Conservation (phyloP, 2,113 vertebrate species). For the Cisticola juncidis region DNA sequence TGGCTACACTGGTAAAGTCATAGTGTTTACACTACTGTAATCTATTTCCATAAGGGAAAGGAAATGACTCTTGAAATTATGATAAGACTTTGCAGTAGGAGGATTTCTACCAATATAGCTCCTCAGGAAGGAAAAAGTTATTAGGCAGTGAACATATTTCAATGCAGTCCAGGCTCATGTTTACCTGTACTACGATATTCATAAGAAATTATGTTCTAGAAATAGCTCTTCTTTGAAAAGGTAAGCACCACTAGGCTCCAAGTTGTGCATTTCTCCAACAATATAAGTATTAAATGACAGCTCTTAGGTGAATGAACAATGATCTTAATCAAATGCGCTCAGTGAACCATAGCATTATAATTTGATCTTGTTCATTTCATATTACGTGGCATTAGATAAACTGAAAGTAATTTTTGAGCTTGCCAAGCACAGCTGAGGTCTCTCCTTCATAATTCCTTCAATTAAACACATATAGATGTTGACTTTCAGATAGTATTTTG, state of each 20-base stretch:
- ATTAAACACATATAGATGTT: slow-evolving; percentile 4
- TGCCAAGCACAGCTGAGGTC: neutral
- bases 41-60: neutral
- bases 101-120: neutral
- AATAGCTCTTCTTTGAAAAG: neutral
- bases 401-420: neutral
- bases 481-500: neutral
- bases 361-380: neutral
- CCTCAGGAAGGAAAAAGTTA: neutral
- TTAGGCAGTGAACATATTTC: neutral
- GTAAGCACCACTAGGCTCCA: neutral
- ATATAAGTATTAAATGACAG: slow-evolving; percentile 3
- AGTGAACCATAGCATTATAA: slow-evolving; percentile 24
- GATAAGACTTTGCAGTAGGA: neutral
- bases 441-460: neutral
- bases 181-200: neutral
- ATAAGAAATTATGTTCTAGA: neutral
- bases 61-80: neutral
- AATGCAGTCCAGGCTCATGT: neutral
- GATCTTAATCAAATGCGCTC: neutral
- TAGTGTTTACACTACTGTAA: neutral
- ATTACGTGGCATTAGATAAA: slow-evolving; percentile 12
- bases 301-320: neutral
- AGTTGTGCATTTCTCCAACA: neutral
- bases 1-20: neutral